Conservation (phyloP, 2,888 invertebrate genomes). For the Ornithoptera alexandrae region DNA sequence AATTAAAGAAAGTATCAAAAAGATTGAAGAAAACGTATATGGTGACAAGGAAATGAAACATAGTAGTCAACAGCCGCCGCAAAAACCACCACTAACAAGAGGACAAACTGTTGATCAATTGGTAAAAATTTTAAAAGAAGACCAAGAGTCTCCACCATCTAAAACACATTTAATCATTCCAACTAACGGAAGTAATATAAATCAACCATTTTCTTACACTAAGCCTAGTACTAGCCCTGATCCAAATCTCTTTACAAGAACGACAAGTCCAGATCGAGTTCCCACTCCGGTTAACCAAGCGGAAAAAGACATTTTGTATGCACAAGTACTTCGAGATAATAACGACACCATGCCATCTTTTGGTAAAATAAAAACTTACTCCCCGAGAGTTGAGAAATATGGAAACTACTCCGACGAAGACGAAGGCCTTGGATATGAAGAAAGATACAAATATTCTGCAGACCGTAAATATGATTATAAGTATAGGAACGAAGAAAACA, state of each 20-base stretch:
- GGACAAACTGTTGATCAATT: conserved; percentile 88
- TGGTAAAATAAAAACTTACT: conserved; percentile 69
- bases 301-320: conserved; percentile 85
- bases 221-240: conserved; percentile 79
- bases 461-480: conserved; percentile 66
- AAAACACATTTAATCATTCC: conserved; percentile 82
- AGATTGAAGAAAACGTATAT: conserved; percentile 74
- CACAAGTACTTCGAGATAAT: conserved; percentile 83
- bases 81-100: conserved; percentile 84
- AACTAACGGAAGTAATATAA: conserved; percentile 83
- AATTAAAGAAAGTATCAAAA: conserved; percentile 75
- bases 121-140: conserved; percentile 87
- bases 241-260: conserved; percentile 66
- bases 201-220: conserved; percentile 91
- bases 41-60: conserved; percentile 83
- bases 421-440: conserved; percentile 88
- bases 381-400: conserved; percentile 70
- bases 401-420: conserved; percentile 86
- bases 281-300: conserved; percentile 71
- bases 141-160: conserved; percentile 84
- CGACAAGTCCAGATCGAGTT: conserved; percentile 70
- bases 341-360: conserved; percentile 51
- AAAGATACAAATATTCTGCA: conserved; percentile 65
- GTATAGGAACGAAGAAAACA: conserved; percentile 73
- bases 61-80: conserved; percentile 85